Conservation (phyloP, 2,797 vertebrate species). For the Oreortyx pictus region DNA sequence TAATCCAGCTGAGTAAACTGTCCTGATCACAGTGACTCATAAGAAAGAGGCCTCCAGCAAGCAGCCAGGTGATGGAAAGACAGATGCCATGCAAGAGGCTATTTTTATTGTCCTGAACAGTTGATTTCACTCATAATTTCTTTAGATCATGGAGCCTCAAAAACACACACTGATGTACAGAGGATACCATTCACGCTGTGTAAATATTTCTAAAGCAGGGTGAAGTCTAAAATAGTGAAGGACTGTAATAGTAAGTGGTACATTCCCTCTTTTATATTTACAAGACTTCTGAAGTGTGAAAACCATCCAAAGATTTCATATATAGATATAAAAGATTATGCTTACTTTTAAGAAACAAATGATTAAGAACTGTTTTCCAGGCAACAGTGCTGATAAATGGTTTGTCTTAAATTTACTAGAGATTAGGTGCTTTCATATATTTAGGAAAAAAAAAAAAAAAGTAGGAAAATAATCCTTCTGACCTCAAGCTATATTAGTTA, state of each 20-base stretch:
- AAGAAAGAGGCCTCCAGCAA: not conserved
- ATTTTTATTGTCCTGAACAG: not conserved
- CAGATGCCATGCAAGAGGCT: not conserved
- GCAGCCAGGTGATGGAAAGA: not conserved
- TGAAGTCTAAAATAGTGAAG: not conserved
- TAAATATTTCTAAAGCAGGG: not conserved
- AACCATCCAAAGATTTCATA: not conserved
- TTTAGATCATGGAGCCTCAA: not conserved
- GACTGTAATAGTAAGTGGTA: not conserved
- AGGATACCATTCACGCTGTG: not conserved
- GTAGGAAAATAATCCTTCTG: not conserved
- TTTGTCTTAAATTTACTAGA: not conserved
- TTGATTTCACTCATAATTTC: not conserved
- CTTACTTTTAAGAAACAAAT: not conserved
- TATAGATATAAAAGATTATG: not conserved
- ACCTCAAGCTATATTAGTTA: not conserved
- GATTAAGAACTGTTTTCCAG: not conserved
- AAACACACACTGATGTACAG: not conserved
- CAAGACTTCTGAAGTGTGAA: not conserved
- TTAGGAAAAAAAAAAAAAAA: not conserved
- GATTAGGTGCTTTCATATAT: not conserved
- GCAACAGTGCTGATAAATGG: not conserved
- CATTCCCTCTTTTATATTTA: not conserved
- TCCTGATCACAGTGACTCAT: slow-evolving; percentile 9
- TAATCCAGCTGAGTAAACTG: slow-evolving; percentile 36